phyloP scores from a whole-genome alignment of 2,797 vertebrate species.

The Gallinago solitaria region DNA sequence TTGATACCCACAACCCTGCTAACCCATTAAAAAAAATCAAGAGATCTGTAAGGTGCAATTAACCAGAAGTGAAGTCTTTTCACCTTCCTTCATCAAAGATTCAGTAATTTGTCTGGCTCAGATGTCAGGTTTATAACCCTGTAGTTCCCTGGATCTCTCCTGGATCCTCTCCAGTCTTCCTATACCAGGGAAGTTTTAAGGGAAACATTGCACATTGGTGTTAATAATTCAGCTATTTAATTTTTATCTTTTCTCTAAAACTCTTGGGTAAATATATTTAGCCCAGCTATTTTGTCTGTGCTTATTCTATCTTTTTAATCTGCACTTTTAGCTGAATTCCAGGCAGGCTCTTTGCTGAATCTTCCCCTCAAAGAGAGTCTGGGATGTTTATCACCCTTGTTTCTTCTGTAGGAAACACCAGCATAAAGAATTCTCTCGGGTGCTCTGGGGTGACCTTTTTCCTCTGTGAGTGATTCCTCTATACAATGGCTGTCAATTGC shows the following conservation, averaged over 20 bases:
- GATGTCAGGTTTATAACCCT: not conserved
- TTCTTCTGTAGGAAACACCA: not conserved
- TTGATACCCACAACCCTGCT: not conserved
- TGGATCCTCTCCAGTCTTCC: constrained; percentile 29
- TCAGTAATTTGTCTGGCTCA: not conserved
- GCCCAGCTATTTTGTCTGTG: not conserved
- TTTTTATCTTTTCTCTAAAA: constrained; percentile 12
- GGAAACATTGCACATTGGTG: not conserved
- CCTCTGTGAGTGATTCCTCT: not conserved
- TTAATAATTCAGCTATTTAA: constrained; percentile 48
- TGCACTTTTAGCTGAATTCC: not conserved
- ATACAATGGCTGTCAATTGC: not conserved
- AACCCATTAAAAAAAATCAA: not conserved
- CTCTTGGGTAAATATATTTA: not conserved
- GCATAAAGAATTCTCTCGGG: not conserved
- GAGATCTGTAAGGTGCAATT: not conserved
- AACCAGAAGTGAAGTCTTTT: not conserved
- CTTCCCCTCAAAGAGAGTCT: not conserved
- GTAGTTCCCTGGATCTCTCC: constrained; percentile 7
- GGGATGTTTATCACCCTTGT: not conserved
- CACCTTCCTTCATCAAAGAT: not conserved
- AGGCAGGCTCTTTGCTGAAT: not conserved
- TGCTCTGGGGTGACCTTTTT: not conserved
- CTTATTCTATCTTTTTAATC: not conserved
- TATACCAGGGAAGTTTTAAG: not conserved